Conservation (phyloP, 2,797 vertebrate genomes). For the Myripristis murdjan region DNA sequence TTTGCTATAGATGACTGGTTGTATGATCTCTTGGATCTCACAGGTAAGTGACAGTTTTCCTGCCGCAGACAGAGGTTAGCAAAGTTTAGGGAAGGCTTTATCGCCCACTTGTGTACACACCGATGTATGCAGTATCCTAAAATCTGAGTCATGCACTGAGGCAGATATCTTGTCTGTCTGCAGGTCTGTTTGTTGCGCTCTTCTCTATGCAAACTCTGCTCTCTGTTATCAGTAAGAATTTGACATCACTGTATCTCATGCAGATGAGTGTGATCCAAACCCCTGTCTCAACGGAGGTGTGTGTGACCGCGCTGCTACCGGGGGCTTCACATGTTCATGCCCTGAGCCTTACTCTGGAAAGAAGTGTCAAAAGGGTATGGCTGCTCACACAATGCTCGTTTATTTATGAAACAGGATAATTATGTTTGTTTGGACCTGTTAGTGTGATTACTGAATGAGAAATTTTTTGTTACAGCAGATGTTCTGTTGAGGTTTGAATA, state of each 20-base stretch:
- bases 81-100: not conserved
- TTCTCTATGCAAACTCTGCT: too few relatives aligned
- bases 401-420: not conserved
- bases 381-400: not conserved
- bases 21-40: conserved; percentile 56
- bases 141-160: not conserved
- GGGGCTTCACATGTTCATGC: conserved; percentile 67
- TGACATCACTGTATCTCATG: conserved; percentile 2
- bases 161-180: not conserved
- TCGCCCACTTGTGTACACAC: not conserved
- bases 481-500: too few relatives aligned
- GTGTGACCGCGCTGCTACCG: conserved; percentile 23
- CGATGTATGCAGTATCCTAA: not conserved
- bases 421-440: not conserved
- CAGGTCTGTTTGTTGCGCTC: not conserved
- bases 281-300: conserved; percentile 75
- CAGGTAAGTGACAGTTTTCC: conserved; percentile 47
- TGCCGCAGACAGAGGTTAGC: not conserved
- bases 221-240: not conserved
- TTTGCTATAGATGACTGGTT: conserved; percentile 65
- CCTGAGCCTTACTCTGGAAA: conserved; percentile 69
- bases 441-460: too few relatives aligned
- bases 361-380: conserved; percentile 74
- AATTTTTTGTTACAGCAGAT: too few relatives aligned
- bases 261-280: conserved; percentile 76